Base-by-base conservation (phyloP, 1,140 invertebrate species). In the Drosophila setifemur region DNA sequence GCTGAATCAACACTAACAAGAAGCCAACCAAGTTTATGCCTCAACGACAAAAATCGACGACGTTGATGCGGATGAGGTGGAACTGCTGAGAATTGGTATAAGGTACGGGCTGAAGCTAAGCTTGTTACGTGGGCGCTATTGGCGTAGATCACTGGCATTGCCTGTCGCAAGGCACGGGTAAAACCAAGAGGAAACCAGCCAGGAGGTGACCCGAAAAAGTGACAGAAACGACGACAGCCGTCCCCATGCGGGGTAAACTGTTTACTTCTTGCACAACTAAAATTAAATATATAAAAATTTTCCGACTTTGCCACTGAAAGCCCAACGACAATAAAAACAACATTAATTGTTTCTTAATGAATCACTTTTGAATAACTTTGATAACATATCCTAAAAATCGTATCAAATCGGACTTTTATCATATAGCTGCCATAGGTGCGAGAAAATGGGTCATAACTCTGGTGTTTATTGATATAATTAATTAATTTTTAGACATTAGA, bases 71-170 rank as follows among this genome's bases (percentile, higher is more conserved):
- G 16, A 21, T 19, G 14, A 37, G 29, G n/a, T n/a, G n/a, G n/a
- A n/a, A n/a, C n/a, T n/a, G n/a, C n/a, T n/a, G n/a, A n/a, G 16
- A 29, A 4, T n/a, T 3, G 42, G 12, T 8, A 16, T 8, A 25
- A 33, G 19, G 19, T 39, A n/a, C 29, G 5, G 37, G 2, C 31
- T 37, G 16, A 57, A 63, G 42, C 33, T 49, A 35, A 66, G 42
- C 11, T 37, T 29, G 58, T 21, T 58, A 78, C 74, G 74, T 83
- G 79, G 79, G 79, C 79, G 79, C 79, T 70, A 60, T 29, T 67
- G 74, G 69, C 35, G 55, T 53, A 54, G 79, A 85, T 83, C 79
- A 83, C 85, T 85, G 85, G 79, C 74, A 60, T 47, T 54, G 72
- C 49, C 53, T 39, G 64, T 39, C 68, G 63, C 18, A 18, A 25